Evolutionary conservation across 2,113 vertebrate genomes (phyloP), one percentile per base, ranked within the genome.

Genomic region (Poeciliopsis occidentalis): DNA sequence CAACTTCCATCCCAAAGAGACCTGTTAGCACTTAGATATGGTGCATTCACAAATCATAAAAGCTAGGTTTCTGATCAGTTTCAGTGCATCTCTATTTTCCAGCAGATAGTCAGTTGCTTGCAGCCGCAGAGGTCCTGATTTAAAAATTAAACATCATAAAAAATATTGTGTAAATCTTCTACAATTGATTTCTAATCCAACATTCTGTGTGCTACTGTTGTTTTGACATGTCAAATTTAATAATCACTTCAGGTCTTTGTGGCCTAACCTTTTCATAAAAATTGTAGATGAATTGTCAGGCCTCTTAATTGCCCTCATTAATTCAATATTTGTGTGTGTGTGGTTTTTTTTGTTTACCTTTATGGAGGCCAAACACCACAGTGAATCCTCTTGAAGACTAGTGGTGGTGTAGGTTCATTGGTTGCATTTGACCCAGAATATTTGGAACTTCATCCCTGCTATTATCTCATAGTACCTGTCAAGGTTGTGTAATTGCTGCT

Each of bases 391-490:
- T 66, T 67, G 63, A 82, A 72, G 61, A 70, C 76, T 79, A 73
- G 73, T 75, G 83, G 44, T 66, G 32, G 34, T 64, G 60, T 37
- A n/a, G 1, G 60, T 86, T 74, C 67, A 67, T 80, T 68, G 68
- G 82, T 67, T 79, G 73, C 41, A 69, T 70, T 10, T 60, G 71
- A 77, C 71, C 54, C 51, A 72, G 66, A 84, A 86, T 82, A 81
- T 88, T 91, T 89, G 82, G 69, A 76, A 75, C 81, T 89, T 67
- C 79, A 77, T 67, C 78, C 70, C 65, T 73, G 30, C 69, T 86
- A 90, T 93, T 89, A 88, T 88, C 75, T 51, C 57, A 79, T 81
- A 76, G 79, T 57, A 63, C 13, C 76, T 90, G 86, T 87, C 74
- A 73, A 76, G 80, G 60, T 54, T 79, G 71, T 73, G 27, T 90